phyloP scores from a whole-genome alignment of 2,797 vertebrate species.

The Chelmon rostratus region DNA sequence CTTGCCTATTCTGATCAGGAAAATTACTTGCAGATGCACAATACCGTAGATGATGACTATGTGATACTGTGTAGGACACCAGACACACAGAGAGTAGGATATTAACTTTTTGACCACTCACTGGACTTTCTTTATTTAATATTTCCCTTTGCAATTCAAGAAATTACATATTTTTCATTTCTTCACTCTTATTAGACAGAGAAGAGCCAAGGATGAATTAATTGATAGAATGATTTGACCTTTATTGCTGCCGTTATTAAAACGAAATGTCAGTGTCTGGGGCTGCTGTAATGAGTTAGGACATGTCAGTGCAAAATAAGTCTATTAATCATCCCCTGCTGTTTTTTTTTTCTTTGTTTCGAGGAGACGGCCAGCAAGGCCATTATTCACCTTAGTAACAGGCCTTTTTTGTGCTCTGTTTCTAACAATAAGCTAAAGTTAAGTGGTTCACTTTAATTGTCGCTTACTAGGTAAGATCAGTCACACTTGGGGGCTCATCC shows the following conservation, averaged over 20 bases:
- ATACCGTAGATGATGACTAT: neutral
- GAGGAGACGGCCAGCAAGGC: constrained; percentile 24
- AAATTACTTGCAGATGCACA: constrained; percentile 15
- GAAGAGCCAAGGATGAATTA: constrained; percentile 49
- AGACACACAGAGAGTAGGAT: neutral
- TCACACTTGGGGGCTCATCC: constrained; percentile 27
- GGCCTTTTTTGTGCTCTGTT: constrained; percentile 34
- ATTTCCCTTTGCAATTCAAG: constrained; percentile 34
- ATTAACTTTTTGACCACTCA: constrained; percentile 20
- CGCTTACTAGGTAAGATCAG: constrained; percentile 51
- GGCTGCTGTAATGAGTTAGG: constrained; percentile 61
- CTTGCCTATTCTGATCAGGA: constrained; percentile 9
- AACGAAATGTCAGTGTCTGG: constrained; percentile 66
- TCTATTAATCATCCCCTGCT: constrained; percentile 56
- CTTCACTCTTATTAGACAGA: constrained; percentile 19
- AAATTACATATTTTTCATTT: constrained; percentile 15
- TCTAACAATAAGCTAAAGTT: constrained; percentile 49
- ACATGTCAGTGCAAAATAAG: constrained; percentile 62
- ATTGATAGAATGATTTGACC: constrained; percentile 68
- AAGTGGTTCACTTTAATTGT: constrained; percentile 45
- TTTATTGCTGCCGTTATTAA: constrained; percentile 68
- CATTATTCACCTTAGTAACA: constrained; percentile 46
- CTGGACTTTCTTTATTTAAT: neutral
- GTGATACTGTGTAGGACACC: neutral
- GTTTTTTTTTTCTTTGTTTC: constrained; percentile 30